Evolutionary conservation across 2,113 vertebrate genomes (phyloP).

Genomic region (Aramus guarauna): DNA sequence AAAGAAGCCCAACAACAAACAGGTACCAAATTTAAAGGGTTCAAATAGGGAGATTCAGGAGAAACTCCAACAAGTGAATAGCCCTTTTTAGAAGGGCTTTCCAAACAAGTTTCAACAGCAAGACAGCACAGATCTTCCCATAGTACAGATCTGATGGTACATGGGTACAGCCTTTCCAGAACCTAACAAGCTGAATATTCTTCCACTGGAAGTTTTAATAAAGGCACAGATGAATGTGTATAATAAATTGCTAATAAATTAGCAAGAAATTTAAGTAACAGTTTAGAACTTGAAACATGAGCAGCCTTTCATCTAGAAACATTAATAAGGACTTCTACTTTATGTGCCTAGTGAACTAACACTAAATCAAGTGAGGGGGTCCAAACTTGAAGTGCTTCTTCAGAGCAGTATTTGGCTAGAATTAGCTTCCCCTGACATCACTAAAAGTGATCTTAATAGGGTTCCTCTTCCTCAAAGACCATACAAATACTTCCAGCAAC

Average conservation of each 20-base stretch:
- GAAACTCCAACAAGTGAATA: neutral
- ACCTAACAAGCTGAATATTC: neutral
- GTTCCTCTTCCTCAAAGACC: neutral
- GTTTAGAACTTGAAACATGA: neutral
- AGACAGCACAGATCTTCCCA: neutral
- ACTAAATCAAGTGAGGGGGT: neutral
- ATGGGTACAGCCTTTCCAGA: neutral
- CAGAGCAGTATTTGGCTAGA: neutral
- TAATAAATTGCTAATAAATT: too few relatives aligned
- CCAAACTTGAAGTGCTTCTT: neutral
- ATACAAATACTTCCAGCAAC: neutral
- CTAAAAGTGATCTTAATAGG: neutral
- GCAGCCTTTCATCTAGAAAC: neutral
- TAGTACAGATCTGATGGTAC: neutral
- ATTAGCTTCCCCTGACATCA: neutral
- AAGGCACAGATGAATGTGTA: neutral
- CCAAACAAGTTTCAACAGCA: neutral
- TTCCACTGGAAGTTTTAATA: neutral
- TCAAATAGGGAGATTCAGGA: neutral
- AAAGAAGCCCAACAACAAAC: neutral
- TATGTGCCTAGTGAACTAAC: neutral
- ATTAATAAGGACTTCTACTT: neutral
- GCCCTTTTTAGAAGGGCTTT: neutral
- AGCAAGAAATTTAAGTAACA: neutral
- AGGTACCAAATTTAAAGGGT: neutral